Evolutionary conservation across 2,888 invertebrate species (phyloP).

Genomic region (Sympetrum striolatum): DNA sequence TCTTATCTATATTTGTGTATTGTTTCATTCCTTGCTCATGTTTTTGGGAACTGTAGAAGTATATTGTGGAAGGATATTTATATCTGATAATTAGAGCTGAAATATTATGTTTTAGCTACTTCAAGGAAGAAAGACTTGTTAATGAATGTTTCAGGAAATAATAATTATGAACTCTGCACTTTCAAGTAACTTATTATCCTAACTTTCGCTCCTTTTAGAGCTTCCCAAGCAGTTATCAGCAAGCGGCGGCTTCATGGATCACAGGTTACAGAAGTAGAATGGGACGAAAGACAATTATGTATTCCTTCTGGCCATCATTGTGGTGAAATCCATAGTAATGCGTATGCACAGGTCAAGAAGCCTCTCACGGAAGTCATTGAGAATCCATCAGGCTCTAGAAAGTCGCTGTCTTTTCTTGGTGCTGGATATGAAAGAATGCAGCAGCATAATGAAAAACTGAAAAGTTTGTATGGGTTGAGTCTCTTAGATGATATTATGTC

Average conservation of each 20-base stretch:
- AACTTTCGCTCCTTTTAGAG: constrained; percentile 32
- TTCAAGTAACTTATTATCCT: not conserved
- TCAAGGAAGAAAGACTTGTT: not conserved
- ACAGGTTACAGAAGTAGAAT: constrained; percentile 22
- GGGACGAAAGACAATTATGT: constrained; percentile 16
- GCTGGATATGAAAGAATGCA: not conserved
- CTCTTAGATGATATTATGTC: constrained; percentile 19
- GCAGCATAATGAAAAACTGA: not conserved
- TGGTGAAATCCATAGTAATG: not conserved
- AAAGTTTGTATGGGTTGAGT: constrained; percentile 6
- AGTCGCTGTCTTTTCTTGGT: not conserved
- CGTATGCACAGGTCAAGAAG: not conserved
- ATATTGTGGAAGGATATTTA: not conserved
- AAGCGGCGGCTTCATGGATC: constrained; percentile 36
- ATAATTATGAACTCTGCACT: not conserved
- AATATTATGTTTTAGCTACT: not conserved
- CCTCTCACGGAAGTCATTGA: constrained; percentile 7
- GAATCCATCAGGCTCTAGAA: not conserved
- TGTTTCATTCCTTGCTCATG: not conserved
- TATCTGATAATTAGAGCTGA: not conserved
- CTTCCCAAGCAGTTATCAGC: constrained; percentile 26
- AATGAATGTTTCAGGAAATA: not conserved
- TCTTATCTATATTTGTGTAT: too few relatives aligned
- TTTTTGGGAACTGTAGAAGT: not conserved
- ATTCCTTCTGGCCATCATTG: constrained; percentile 23